Evolutionary conservation across 2,797 vertebrate species (phyloP), one percentile per base, ranked within the genome.

Genomic region (Geotrypetes seraphini): DNA sequence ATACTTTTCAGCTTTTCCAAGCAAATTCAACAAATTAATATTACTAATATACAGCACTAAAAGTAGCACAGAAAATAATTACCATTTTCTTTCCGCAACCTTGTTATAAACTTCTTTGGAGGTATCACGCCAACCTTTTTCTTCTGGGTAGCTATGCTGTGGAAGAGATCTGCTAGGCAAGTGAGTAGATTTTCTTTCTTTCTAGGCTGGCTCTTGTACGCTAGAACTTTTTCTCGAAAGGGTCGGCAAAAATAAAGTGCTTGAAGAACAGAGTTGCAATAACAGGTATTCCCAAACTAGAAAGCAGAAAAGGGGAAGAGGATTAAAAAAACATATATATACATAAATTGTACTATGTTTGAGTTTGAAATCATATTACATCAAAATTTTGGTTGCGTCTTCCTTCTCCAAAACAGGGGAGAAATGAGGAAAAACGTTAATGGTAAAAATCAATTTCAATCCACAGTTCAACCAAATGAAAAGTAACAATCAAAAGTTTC

Each of bases 221-320:
- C 79, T 30, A 86, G 72, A 49, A 86, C 83, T 58, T 85, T 85
- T 48, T 86, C 83, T 56, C 83, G 79, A 74, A 86, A 86, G 6
- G 83, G 83, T 52, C 82, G 82, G 63, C 83, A 86, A 53, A 86
- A 86, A 70, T 86, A 86, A 79, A 86, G 82, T 77, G 83, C 83
- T 58, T 86, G 83, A 52, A 86, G 81, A 64, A 86, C 83, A 32
- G 83, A 86, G 57, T 86, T 86, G 70, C 83, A 86, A 70, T 86
- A 86, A 78, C 83, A 86, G 18, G 83, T 86, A 50, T 86, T 86
- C 47, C 83, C 83, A 6, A 86, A 86, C 83, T 86, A 24, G 19
- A 62, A 73, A 16, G 17, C 8, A 63, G 6, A 22, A 63, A 69
- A 50, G 53, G 40, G 62, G 23, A 55, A 10, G 32, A n/a, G n/a